These are phyloP conservation scores for Ceyx melanurus DNA, from an alignment of 2,113 vertebrate genomes.

Conservation along the genomic window DNA sequence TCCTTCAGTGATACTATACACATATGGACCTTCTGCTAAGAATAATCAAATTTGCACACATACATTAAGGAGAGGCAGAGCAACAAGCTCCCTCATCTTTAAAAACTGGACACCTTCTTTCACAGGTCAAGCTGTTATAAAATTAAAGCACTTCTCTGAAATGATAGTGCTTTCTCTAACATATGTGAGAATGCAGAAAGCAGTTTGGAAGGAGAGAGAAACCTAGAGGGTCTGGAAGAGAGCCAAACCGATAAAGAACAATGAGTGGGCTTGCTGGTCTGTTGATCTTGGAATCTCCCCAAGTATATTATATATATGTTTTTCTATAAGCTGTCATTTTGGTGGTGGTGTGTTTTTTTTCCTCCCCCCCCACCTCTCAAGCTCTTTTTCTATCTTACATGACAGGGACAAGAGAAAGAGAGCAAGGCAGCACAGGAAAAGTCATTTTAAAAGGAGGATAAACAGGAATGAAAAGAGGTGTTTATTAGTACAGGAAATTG, in stretches of 20 bases:
- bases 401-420: constrained; percentile 30
- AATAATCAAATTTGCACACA: background rate
- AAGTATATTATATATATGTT: background rate
- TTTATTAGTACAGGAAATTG: constrained; percentile 55
- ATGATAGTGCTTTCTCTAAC: constrained; percentile 1
- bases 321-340: background rate
- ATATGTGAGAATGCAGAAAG: constrained; percentile 58
- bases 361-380: fast-evolving
- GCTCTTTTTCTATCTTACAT: background rate
- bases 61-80: background rate
- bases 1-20: background rate
- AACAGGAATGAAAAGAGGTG: constrained; percentile 36
- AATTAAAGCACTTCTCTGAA: constrained; percentile 7
- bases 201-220: constrained; percentile 41
- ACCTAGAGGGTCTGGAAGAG: constrained; percentile 44
- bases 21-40: background rate
- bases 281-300: constrained; percentile 63
- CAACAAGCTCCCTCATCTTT: background rate
- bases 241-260: constrained; percentile 56
- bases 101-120: background rate
- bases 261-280: constrained; percentile 65
- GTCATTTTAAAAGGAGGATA: constrained; percentile 5
- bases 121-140: constrained; percentile 14
- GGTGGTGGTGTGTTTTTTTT: background rate
- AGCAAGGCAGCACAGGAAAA: background rate